A percentile compares a stretch with the other conserved stretches of the same genome.
phyloP scores from a whole-genome alignment of 2,797 vertebrate species.

The Halcyon smyrnensis region DNA sequence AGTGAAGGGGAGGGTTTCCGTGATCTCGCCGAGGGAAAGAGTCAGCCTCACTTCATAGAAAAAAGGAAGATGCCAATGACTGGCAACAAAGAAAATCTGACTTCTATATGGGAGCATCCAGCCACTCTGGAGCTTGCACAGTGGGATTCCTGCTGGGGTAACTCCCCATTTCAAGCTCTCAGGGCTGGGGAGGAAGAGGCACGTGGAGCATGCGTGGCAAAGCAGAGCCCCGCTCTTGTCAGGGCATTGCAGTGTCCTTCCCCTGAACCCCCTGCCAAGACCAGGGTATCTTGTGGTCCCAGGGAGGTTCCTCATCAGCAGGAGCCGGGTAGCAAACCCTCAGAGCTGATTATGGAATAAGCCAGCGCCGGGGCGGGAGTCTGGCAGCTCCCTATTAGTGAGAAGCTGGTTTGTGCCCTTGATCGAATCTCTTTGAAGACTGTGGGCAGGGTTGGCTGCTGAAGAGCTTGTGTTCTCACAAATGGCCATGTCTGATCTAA shows the following conservation, averaged over 20 bases:
- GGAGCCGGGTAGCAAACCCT: neutral
- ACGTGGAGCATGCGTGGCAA: accelerated
- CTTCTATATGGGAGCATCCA: neutral
- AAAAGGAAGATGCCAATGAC: neutral
- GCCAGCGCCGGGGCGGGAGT: neutral
- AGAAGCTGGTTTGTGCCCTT: neutral
- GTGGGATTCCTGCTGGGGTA: neutral
- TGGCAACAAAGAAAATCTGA: neutral
- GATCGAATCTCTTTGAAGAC: neutral
- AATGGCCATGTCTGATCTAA: neutral
- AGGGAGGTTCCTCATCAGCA: neutral
- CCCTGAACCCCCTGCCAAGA: neutral
- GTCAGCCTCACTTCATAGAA: neutral
- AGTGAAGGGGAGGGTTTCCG: neutral
- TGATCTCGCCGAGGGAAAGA: neutral
- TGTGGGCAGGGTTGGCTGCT: neutral
- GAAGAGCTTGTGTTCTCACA: neutral
- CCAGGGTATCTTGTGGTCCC: neutral
- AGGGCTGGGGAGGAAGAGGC: neutral
- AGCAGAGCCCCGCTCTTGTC: neutral
- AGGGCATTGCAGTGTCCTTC: neutral
- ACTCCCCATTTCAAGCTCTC: neutral
- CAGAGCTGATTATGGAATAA: neutral
- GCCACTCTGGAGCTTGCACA: accelerated
- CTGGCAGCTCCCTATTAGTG: neutral